Conservation (phyloP, 1,140 invertebrate genomes). For the Euura lappo region DNA sequence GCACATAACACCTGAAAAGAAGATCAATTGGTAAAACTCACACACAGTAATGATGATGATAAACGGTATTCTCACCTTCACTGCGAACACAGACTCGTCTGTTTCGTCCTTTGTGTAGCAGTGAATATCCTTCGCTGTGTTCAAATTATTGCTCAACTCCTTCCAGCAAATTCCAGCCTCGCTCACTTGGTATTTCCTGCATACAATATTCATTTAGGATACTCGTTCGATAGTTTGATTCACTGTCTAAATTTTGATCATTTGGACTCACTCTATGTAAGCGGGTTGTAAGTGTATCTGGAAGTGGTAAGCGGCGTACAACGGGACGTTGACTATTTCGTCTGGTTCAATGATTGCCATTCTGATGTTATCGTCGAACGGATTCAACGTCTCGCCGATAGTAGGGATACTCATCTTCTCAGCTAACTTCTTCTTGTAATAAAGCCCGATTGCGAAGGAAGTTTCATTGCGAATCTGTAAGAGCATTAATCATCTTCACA, state of each 20-base stretch:
- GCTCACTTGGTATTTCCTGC: slow-evolving; percentile 71
- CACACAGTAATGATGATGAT: slow-evolving; percentile 27
- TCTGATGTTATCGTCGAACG: slow-evolving; percentile 77
- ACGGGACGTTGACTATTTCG: slow-evolving; percentile 76
- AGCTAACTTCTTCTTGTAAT: slow-evolving; percentile 74
- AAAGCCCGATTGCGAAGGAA: slow-evolving; percentile 74
- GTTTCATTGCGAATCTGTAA: slow-evolving; percentile 79
- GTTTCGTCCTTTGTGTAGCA: slow-evolving; percentile 67
- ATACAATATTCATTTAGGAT: slow-evolving; percentile 28
- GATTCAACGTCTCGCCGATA: slow-evolving; percentile 74
- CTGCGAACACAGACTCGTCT: slow-evolving; percentile 66
- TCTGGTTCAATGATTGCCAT: slow-evolving; percentile 76
- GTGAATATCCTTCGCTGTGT: slow-evolving; percentile 65
- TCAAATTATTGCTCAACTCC: slow-evolving; percentile 72
- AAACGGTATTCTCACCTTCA: slow-evolving; percentile 61
- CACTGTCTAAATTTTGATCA: slow-evolving; percentile 11
- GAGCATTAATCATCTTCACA: slow-evolving; percentile 17
- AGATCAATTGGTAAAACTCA: not conserved
- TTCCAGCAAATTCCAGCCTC: slow-evolving; percentile 80
- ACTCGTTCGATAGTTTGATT: slow-evolving; percentile 9
- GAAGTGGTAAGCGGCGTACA: slow-evolving; percentile 83
- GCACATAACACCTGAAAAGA: slow-evolving; percentile 26
- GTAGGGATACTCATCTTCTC: slow-evolving; percentile 67
- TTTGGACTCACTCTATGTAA: slow-evolving; percentile 69
- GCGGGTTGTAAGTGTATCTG: slow-evolving; percentile 77